Base-by-base conservation (phyloP, 2,888 invertebrate species). In the Eilema sororculum region DNA sequence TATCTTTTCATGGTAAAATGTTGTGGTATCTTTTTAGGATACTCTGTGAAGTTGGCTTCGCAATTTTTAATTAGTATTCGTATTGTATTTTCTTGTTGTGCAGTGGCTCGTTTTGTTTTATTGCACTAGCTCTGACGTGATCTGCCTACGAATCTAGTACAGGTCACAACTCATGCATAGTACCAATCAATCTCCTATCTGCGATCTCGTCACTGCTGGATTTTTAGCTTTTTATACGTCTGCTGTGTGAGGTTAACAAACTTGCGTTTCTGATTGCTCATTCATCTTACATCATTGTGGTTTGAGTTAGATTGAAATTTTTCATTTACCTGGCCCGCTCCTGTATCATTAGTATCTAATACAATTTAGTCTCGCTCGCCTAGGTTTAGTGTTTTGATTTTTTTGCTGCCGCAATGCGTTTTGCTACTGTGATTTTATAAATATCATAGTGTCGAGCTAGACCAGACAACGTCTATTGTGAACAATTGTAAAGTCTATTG, bases 211-310 rank as follows among this genome's bases (percentile, higher is more conserved):
- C 91, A 91, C 89, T 92, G 92, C 89, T 92, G 86, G 88, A 92
- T 91, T 91, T 93, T 87, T 93, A 89, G 92, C 91, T 95, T 95
- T 95, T 95, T 95, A 94, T 94, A 91, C 91, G 94, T 94, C 94
- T 94, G 91, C 89, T 87, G 88, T 86, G 80, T 82, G 89, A 86
- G 95, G 94, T 95, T 89, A 93, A 93, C 88, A 90, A 94, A 93
- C 95, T 92, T 89, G 84, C 79, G 86, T 89, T 81, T 89, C 89
- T 92, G 94, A 94, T 94, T 93, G 94, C 92, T 94, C 92, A 94
- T 94, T 93, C 93, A 89, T 92, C 93, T 94, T 94, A 92, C 93
- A 94, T 93, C 94, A 93, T 92, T 93, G 92, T 89, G 92, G 91
- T 93, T 93, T 92, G 68, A 80, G 85, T 83, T 81, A 81, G 84